Base-by-base conservation (phyloP, 2,888 invertebrate species). In the Noctua comes region DNA sequence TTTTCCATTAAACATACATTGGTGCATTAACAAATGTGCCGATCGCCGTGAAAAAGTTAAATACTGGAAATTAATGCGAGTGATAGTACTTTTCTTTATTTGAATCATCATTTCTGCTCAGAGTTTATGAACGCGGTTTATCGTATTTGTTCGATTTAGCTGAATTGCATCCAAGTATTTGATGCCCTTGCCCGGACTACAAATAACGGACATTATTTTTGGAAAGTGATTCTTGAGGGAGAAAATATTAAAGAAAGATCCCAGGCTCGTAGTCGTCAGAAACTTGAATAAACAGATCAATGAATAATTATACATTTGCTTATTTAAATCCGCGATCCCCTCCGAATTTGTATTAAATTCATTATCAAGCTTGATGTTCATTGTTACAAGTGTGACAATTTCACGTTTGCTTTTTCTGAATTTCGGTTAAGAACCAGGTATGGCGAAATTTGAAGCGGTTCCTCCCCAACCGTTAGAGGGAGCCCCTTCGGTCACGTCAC, bases 401-500 rank as follows among this genome's bases (percentile, higher is more conserved):
- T 89, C 84, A 88, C 85, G 82, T 88, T 83, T 72, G 73, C 83
- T 84, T 87, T 43, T 79, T 78, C 79, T 81, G 46, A 69, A 77
- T 77, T 84, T 89, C 71, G 65, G 80, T 72, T 84, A 68, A 75
- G 79, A 75, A 82, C 70, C 73, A 83, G 80, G 83, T 78, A 90
- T 90, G 78, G 88, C 86, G 79, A 90, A 91, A 92, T 90, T 90
- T 84, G 80, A 84, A 88, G 86, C 88, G 79, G 84, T 86, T 86
- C 89, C 90, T 92, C 93, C 93, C 93, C 86, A 90, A 90, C 88
- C 81, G 86, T 85, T 88, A 81, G 87, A 91, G 90, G 89, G 91
- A 88, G 90, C 94, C 95, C 95, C 94, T 95, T 92, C 89, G 88
- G 80, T 90, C 86, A 92, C 93, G 95, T 95, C 95, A 95, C 90